These are phyloP conservation scores for Myoxocephalus aenaeus DNA, from an alignment of 2,797 vertebrate genomes.

Conservation along the genomic window DNA sequence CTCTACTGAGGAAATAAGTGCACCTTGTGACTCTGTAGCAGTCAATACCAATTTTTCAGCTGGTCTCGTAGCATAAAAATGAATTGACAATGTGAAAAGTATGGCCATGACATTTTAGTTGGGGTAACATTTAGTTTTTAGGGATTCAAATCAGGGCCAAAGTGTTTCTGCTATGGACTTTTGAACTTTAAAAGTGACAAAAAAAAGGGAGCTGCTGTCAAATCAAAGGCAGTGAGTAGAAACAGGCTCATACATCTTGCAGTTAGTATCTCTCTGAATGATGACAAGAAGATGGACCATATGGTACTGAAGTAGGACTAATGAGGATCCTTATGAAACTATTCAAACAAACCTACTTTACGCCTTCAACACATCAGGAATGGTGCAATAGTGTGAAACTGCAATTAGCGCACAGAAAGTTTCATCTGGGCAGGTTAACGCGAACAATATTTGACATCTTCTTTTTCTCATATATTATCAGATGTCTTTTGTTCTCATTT, in stretches of 20 bases:
- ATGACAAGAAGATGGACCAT: constrained; percentile 11
- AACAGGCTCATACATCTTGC: neutral
- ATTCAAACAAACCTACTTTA: constrained; percentile 11
- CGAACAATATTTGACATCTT: neutral
- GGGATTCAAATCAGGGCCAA: neutral
- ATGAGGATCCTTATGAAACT: constrained; percentile 20
- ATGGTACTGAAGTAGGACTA: constrained; percentile 15
- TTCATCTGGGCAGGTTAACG: neutral
- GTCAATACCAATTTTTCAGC: constrained; percentile 35
- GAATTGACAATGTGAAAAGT: constrained; percentile 12
- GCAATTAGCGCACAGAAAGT: constrained; percentile 8
- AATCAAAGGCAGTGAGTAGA: neutral
- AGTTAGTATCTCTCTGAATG: neutral
- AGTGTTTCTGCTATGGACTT: neutral
- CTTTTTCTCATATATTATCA: neutral
- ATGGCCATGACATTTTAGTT: neutral
- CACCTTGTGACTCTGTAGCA: constrained; percentile 11
- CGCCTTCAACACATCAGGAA: neutral
- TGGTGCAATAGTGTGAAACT: constrained; percentile 7
- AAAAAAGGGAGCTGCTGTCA: neutral
- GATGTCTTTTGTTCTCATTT: neutral
- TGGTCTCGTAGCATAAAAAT: constrained; percentile 22
- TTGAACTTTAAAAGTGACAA: neutral
- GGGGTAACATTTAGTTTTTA: neutral
- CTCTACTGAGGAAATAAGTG: neutral